These are phyloP conservation scores for Pseudomyrmex cubaensis DNA, from an alignment of 1,140 invertebrate genomes.

Conservation along the genomic window DNA sequence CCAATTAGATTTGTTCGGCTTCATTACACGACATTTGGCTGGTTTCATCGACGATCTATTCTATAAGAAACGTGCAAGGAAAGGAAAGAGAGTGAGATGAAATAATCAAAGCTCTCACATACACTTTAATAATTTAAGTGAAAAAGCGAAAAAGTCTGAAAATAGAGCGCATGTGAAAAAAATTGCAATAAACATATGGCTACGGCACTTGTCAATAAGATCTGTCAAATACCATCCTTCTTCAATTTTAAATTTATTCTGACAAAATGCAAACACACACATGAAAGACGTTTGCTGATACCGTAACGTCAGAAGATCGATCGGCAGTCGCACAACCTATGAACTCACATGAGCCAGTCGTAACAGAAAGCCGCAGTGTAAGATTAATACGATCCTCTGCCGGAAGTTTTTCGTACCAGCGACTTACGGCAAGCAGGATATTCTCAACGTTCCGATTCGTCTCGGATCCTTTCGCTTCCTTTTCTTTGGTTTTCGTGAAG, in stretches of 20 bases:
- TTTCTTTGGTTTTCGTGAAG: constrained; percentile 11
- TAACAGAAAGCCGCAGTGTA: constrained; percentile 57
- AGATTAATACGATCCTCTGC: constrained; percentile 64
- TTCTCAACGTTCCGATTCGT: constrained; percentile 37
- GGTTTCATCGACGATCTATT: background rate
- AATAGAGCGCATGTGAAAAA: background rate
- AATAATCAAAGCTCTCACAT: background rate
- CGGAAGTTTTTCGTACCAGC: constrained; percentile 62
- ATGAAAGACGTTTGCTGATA: constrained; percentile 17
- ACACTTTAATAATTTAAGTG: background rate
- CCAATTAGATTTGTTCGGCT: background rate
- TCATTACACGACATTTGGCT: background rate
- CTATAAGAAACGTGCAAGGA: no score
- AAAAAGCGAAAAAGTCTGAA: background rate
- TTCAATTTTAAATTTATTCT: constrained; percentile 22
- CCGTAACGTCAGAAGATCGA: constrained; percentile 49
- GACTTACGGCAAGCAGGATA: constrained; percentile 39
- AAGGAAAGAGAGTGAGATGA: background rate
- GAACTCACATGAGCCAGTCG: constrained; percentile 45
- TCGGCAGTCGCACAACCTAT: constrained; percentile 50
- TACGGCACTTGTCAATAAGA: background rate
- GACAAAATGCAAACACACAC: background rate
- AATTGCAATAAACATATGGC: constrained; percentile 12
- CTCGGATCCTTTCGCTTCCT: constrained; percentile 13
- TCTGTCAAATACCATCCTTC: background rate